A percentile compares a stretch with the other conserved stretches of the same genome.
Evolutionary conservation across 2,113 vertebrate genomes (phyloP).

Genomic region (Phasianus colchicus): DNA sequence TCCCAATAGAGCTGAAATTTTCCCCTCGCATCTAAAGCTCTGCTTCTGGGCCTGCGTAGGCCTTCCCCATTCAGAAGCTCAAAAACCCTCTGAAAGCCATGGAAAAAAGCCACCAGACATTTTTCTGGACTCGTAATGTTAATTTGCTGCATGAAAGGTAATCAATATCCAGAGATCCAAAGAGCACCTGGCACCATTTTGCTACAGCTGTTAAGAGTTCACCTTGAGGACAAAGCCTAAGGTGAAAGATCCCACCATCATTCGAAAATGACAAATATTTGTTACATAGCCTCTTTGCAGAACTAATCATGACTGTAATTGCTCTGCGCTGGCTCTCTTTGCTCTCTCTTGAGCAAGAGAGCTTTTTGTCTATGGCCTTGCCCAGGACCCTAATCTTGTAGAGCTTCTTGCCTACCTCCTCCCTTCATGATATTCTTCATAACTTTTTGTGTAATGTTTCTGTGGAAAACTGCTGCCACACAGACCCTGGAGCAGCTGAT

Average conservation of each 20-base stretch:
- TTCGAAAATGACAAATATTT: not conserved
- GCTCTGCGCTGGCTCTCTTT: not conserved
- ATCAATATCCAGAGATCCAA: not conserved
- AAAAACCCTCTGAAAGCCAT: not conserved
- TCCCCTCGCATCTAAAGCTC: not conserved
- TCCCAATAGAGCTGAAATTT: not conserved
- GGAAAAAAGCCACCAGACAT: not conserved
- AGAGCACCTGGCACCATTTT: not conserved
- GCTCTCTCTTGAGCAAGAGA: not conserved
- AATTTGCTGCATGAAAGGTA: not conserved
- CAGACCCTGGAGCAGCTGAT: not conserved
- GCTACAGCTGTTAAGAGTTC: slow-evolving; percentile 25
- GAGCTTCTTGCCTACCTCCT: not conserved
- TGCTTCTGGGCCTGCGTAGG: not conserved
- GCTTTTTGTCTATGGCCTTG: not conserved
- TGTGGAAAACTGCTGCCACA: not conserved
- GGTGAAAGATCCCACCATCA: not conserved
- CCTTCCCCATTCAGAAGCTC: not conserved
- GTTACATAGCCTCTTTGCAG: not conserved
- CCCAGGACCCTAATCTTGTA: not conserved
- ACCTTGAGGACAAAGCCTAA: slow-evolving; percentile 43
- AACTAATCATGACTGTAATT: not conserved
- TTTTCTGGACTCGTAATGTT: not conserved
- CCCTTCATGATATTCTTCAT: not conserved
- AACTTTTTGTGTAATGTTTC: not conserved